These are phyloP conservation scores for Ctenicera cuprea DNA, from an alignment of 2,888 invertebrate genomes.

Conservation along the genomic window DNA sequence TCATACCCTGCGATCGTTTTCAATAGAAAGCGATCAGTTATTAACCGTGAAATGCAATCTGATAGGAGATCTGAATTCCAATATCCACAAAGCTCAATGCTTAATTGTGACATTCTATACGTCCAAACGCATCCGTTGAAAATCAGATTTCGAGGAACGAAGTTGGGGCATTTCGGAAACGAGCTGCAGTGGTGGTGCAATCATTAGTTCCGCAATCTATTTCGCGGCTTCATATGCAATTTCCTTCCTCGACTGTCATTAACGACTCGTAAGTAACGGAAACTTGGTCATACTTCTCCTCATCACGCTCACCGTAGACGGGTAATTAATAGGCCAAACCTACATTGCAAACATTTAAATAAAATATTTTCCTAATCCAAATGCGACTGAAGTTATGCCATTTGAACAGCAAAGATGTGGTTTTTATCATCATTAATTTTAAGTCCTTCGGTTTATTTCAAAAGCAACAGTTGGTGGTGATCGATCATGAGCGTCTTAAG, in stretches of 20 bases:
- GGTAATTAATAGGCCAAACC: no score
- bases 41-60: background rate
- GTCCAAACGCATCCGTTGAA: background rate
- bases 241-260: conserved; percentile 4
- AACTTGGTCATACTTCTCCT: background rate
- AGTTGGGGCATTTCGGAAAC: conserved; percentile 1
- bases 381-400: no score
- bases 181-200: background rate
- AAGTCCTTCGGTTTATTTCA: background rate
- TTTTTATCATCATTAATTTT: background rate
- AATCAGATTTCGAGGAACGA: background rate
- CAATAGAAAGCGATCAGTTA: background rate
- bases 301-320: background rate
- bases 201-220: background rate
- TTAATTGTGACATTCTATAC: background rate
- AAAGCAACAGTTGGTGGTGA: conserved; percentile 10
- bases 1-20: conserved; percentile 4
- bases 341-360: no score
- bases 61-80: no score
- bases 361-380: no score
- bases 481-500: conserved; percentile 5
- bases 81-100: no score
- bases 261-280: background rate
- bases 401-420: background rate
- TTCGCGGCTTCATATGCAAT: conserved; percentile 11